Percentiles rank a stretch among this genome's conserved stretches.
These are phyloP conservation scores for Archivesica marissinica DNA, from an alignment of 1,140 invertebrate species.

Conservation along the genomic window DNA sequence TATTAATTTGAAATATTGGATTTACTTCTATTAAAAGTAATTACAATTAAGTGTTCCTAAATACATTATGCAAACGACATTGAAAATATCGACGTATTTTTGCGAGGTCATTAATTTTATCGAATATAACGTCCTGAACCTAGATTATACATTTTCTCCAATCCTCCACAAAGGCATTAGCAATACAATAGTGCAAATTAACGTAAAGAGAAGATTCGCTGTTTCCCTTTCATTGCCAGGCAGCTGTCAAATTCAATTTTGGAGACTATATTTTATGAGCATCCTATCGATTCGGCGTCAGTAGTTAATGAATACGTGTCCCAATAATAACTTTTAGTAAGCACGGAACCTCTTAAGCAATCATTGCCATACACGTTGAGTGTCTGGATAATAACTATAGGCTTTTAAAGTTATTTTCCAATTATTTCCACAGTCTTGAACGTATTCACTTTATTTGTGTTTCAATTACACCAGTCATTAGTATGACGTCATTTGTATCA, in stretches of 20 bases:
- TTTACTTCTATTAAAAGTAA: too few relatives aligned
- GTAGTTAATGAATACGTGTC: slow-evolving; percentile 7
- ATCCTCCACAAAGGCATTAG: too few relatives aligned
- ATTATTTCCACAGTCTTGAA: neutral
- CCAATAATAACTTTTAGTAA: neutral
- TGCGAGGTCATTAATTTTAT: too few relatives aligned
- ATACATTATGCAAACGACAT: too few relatives aligned
- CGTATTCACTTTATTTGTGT: too few relatives aligned
- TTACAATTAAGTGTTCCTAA: too few relatives aligned
- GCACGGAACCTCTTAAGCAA: neutral
- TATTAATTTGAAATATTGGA: too few relatives aligned
- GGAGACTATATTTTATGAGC: neutral
- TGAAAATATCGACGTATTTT: too few relatives aligned
- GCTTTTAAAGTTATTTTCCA: slow-evolving; percentile 1
- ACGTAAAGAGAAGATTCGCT: neutral
- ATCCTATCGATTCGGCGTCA: neutral
- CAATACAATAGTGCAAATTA: neutral
- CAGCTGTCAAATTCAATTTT: slow-evolving; percentile 16
- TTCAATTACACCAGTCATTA: too few relatives aligned
- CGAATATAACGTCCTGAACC: too few relatives aligned
- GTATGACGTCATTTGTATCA: too few relatives aligned
- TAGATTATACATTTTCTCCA: too few relatives aligned
- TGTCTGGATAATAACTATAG: neutral
- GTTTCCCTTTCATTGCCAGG: neutral
- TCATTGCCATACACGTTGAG: neutral